Conservation (phyloP, 2,113 vertebrate species). For the Eubucco bourcierii region DNA sequence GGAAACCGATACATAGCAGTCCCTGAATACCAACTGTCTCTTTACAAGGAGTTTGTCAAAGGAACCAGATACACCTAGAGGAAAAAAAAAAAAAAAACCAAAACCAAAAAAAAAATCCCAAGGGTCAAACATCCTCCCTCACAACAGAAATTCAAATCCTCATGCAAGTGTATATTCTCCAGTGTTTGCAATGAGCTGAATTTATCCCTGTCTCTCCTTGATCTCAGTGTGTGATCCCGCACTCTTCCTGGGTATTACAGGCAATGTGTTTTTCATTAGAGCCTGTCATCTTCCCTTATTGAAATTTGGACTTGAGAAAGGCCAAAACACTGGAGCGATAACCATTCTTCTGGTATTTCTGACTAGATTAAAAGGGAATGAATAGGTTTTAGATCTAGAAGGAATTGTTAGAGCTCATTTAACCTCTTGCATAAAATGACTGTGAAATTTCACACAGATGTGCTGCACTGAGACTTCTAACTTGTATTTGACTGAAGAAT, state of each 20-base stretch:
- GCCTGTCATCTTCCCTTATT: neutral
- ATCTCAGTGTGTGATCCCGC: neutral
- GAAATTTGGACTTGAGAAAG: conserved; percentile 25
- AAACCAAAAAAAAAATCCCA: neutral
- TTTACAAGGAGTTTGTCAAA: neutral
- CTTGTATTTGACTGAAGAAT: neutral
- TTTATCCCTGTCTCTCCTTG: neutral
- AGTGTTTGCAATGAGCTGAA: neutral
- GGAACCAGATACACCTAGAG: neutral
- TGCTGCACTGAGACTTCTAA: neutral
- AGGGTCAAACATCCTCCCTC: neutral
- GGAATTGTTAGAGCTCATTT: neutral
- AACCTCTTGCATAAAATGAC: conserved; percentile 32
- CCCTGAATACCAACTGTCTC: neutral
- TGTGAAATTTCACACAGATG: neutral
- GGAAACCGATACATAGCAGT: neutral
- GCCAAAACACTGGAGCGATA: neutral
- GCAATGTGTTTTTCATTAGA: neutral
- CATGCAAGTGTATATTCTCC: neutral
- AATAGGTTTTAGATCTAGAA: conserved; percentile 32
- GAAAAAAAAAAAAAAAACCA: too few species aligned
- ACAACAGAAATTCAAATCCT: neutral
- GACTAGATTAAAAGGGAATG: neutral
- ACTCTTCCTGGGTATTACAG: neutral
- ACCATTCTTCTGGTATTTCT: conserved; percentile 11